These are phyloP conservation scores for Panurus biarmicus DNA, from an alignment of 2,113 vertebrate species.

Conservation along the genomic window DNA sequence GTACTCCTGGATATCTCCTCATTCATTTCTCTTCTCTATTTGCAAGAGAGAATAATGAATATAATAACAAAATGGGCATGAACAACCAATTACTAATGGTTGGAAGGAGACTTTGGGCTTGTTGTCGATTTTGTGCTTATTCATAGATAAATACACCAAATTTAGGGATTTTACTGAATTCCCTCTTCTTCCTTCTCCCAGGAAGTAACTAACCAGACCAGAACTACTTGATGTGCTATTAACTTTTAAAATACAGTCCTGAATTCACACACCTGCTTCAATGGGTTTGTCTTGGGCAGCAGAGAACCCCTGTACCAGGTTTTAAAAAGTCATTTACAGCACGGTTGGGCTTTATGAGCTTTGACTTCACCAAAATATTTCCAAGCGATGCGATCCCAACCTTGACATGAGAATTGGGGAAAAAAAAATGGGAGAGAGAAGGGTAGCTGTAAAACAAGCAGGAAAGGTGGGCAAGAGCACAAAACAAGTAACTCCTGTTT, in stretches of 20 bases:
- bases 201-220: neutral
- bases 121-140: neutral
- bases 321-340: neutral
- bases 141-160: neutral
- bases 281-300: neutral
- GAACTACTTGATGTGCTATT: neutral
- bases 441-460: neutral
- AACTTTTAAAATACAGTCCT: neutral
- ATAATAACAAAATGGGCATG: neutral
- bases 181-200: neutral
- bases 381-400: neutral
- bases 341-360: neutral
- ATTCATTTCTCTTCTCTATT: neutral
- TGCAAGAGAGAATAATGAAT: neutral
- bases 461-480: neutral
- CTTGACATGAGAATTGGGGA: rapidly evolving
- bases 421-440: neutral
- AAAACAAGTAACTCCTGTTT: neutral
- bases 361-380: neutral
- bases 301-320: neutral
- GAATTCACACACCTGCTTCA: neutral
- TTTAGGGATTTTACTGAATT: neutral
- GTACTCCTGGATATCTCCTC: neutral
- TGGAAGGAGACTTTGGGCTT: neutral
- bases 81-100: neutral